A percentile compares a stretch with the other conserved stretches of the same genome.
Evolutionary conservation across 2,797 vertebrate species (phyloP).

Genomic region (Lacerta agilis): DNA sequence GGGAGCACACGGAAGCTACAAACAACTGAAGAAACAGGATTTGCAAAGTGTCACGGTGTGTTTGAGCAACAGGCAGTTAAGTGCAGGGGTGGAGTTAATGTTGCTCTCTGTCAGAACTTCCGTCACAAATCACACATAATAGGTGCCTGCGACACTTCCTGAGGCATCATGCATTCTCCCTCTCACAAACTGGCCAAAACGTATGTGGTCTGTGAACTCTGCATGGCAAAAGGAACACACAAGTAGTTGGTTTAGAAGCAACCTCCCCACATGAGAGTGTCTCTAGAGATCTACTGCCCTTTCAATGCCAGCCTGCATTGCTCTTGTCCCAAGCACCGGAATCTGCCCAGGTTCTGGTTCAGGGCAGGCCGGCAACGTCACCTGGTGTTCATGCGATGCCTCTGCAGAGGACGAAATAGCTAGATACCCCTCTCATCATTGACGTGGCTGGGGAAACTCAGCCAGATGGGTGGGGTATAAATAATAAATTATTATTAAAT

Average conservation of each 20-base stretch:
- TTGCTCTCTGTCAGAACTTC: not conserved
- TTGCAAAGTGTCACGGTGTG: not conserved
- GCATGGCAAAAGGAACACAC: not conserved
- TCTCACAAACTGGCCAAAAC: not conserved
- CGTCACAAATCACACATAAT: not conserved
- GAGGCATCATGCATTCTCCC: not conserved
- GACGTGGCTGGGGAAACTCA: not conserved
- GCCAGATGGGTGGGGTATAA: too few relatives aligned
- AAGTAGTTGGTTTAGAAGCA: not conserved
- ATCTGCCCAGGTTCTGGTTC: not conserved
- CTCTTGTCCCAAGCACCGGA: too few relatives aligned
- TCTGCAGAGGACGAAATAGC: not conserved
- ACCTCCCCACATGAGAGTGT: not conserved
- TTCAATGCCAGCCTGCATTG: not conserved
- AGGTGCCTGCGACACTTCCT: not conserved
- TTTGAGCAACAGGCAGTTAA: not conserved
- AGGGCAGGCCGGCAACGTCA: conserved; percentile 2
- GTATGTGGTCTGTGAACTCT: not conserved
- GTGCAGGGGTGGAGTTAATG: not conserved
- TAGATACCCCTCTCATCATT: not conserved
- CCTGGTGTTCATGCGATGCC: not conserved
- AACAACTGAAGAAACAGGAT: not conserved
- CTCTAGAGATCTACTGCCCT: not conserved
- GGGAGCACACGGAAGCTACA: not conserved
- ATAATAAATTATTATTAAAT: not conserved